A percentile compares a stretch with the other conserved stretches of the same genome.
phyloP scores from a whole-genome alignment of 2,888 invertebrate genomes.

The Thymelicus sylvestris region DNA sequence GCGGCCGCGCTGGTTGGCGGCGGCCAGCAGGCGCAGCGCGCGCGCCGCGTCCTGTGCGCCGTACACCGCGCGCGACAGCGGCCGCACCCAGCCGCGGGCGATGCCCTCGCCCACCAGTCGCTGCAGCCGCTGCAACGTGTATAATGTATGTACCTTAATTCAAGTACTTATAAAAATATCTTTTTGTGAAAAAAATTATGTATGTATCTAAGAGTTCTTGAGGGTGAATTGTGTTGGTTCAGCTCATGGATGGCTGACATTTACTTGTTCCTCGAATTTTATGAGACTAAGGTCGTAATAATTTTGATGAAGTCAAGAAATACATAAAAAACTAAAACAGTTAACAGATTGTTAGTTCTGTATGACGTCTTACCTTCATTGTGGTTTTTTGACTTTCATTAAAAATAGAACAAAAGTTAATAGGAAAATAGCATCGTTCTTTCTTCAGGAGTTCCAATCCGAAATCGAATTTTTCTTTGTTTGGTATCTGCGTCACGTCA shows the following conservation, averaged over 20 bases:
- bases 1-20: constrained; percentile 59
- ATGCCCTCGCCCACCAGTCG: constrained; percentile 59
- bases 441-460: constrained; percentile 47
- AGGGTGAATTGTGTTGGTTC: no score
- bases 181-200: no score
- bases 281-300: no score
- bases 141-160: neutral
- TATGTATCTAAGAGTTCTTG: no score
- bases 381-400: constrained; percentile 36
- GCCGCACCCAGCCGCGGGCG: constrained; percentile 58
- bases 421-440: constrained; percentile 44
- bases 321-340: neutral
- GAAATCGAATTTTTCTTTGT: constrained; percentile 47
- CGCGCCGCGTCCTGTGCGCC: constrained; percentile 51
- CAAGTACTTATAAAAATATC: no score
- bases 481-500: constrained; percentile 46
- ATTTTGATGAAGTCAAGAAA: no score
- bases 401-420: constrained; percentile 51
- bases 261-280: no score
- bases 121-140: constrained; percentile 51
- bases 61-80: constrained; percentile 58
- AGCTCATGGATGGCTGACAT: no score
- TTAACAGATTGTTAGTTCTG: neutral
- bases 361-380: constrained; percentile 43
- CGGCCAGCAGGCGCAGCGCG: constrained; percentile 58